Conservation (phyloP, 2,113 vertebrate genomes). For the Herpailurus yagouaroundi region DNA sequence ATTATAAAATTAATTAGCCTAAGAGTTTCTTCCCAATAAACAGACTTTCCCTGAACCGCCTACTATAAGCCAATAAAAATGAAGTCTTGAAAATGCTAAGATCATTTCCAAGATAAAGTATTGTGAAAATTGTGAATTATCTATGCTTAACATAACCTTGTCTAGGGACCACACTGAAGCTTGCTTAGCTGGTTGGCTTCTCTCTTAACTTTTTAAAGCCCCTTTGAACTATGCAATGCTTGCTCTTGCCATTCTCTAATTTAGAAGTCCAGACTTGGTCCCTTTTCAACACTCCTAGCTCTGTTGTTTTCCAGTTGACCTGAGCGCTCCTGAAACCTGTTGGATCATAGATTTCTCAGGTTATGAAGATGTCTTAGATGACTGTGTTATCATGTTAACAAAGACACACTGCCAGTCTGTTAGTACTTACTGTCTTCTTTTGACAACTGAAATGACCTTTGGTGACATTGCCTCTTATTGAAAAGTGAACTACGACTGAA, state of each 20-base stretch:
- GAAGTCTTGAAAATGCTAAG: neutral
- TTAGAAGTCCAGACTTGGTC: neutral
- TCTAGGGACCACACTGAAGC: neutral
- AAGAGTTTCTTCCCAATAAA: neutral
- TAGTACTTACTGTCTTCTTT: neutral
- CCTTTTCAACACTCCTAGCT: neutral
- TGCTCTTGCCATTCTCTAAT: neutral
- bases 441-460: constrained; percentile 42
- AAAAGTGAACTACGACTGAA: neutral
- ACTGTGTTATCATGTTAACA: neutral
- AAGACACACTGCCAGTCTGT: neutral
- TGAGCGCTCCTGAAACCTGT: neutral
- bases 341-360: neutral
- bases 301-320: neutral
- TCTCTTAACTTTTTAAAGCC: neutral
- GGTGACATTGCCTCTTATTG: neutral
- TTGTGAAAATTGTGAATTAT: neutral
- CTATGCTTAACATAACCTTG: neutral
- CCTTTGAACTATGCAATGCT: neutral
- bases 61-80: neutral
- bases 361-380: neutral
- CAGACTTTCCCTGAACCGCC: neutral
- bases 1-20: neutral
- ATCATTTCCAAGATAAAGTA: neutral
- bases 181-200: neutral